phyloP scores from a whole-genome alignment of 2,113 vertebrate genomes.

The Ailurus styani region DNA sequence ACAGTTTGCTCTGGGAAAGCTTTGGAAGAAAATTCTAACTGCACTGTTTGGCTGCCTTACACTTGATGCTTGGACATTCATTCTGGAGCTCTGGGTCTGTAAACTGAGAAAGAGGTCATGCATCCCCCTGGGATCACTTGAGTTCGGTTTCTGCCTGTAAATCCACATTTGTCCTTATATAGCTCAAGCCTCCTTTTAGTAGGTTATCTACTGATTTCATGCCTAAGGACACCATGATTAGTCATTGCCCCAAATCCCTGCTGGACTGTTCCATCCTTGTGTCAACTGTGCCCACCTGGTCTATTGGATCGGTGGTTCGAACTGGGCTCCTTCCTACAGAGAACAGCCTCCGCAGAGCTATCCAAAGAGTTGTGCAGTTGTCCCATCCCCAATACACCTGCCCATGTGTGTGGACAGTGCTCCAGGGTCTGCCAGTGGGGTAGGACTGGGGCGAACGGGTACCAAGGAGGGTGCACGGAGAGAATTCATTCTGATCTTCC shows the following conservation, averaged over 20 bases:
- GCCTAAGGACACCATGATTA: background rate
- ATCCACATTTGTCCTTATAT: background rate
- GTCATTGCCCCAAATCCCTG: background rate
- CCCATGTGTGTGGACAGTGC: background rate
- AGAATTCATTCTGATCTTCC: background rate
- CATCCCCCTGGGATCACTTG: background rate
- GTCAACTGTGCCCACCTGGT: background rate
- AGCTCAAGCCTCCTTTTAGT: background rate
- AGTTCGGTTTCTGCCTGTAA: background rate
- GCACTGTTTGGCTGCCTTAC: background rate
- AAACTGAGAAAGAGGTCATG: background rate
- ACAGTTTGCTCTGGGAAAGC: background rate
- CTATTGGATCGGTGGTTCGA: background rate
- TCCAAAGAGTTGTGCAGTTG: background rate
- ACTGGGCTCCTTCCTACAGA: background rate
- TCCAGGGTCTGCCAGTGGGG: too few species aligned
- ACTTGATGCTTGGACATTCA: background rate
- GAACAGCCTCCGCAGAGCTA: background rate
- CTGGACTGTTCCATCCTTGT: background rate
- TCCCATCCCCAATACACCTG: background rate
- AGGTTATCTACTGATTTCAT: background rate
- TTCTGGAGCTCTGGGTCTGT: background rate
- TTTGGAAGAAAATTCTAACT: background rate
- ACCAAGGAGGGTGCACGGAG: background rate
- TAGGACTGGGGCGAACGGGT: accelerated